These are phyloP conservation scores for Periophthalmus modestus DNA, from an alignment of 2,113 vertebrate genomes.

Conservation along the genomic window DNA sequence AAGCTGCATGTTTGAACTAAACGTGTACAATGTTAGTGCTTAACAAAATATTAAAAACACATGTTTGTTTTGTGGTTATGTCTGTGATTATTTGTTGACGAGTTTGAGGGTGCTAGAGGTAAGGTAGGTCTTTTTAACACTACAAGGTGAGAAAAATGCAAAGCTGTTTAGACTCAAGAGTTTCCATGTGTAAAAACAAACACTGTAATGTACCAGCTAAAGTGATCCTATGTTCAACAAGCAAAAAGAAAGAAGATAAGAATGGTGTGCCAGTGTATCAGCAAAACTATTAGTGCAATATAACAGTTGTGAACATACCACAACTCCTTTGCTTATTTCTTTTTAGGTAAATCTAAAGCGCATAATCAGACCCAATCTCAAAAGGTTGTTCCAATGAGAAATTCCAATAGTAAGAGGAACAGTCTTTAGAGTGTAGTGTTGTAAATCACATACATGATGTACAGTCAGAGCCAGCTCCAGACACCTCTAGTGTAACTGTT, in stretches of 20 bases:
- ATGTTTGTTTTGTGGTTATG: conserved; percentile 18
- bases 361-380: background rate
- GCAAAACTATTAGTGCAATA: background rate
- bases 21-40: conserved; percentile 25
- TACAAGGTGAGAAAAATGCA: conserved; percentile 41
- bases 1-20: conserved; percentile 25
- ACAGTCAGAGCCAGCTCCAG: conserved; percentile 28
- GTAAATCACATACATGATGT: conserved; percentile 52
- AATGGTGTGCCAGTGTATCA: background rate
- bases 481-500: conserved; percentile 22
- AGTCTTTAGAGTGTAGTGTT: conserved; percentile 43
- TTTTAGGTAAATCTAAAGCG: background rate
- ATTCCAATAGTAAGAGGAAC: conserved; percentile 4
- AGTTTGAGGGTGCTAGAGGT: background rate
- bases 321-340: background rate
- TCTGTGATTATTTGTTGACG: conserved; percentile 18
- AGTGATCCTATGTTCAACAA: background rate
- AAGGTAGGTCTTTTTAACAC: conserved; percentile 19
- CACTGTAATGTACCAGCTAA: conserved; percentile 10
- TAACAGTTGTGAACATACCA: background rate
- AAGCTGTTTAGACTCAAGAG: conserved; percentile 23
- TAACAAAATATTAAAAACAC: conserved; percentile 24
- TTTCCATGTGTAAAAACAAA: conserved; percentile 49
- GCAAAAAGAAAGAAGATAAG: background rate
- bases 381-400: background rate